A percentile compares a stretch with the other conserved stretches of the same genome.
These are phyloP conservation scores for Schizotus pectinicornis DNA, from an alignment of 2,888 invertebrate species.

Conservation along the genomic window DNA sequence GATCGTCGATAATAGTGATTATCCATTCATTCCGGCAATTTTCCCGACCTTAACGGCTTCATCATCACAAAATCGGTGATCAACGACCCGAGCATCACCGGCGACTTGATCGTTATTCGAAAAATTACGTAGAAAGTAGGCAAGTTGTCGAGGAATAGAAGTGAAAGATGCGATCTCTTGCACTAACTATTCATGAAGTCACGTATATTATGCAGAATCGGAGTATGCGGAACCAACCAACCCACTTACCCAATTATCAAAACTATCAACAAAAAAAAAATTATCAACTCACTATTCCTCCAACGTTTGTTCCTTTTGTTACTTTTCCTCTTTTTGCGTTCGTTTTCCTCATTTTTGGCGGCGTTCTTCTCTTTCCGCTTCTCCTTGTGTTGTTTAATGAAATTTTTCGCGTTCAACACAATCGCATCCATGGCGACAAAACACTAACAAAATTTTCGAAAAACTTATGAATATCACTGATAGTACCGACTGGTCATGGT, in stretches of 20 bases:
- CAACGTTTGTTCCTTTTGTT: constrained; percentile 38
- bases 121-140: constrained; percentile 23
- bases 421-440: constrained; percentile 46
- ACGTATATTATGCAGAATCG: background rate
- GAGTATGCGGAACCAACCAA: background rate
- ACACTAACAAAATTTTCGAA: constrained; percentile 14
- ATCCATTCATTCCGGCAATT: background rate
- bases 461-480: background rate
- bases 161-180: constrained; percentile 24
- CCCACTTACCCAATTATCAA: constrained; percentile 3
- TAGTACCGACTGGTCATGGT: background rate
- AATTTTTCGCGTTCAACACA: constrained; percentile 49
- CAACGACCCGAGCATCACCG: background rate
- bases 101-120: constrained; percentile 4
- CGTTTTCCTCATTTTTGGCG: constrained; percentile 29
- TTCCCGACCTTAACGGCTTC: background rate
- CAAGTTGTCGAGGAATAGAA: constrained; percentile 14
- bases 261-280: background rate
- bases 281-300: constrained; percentile 46
- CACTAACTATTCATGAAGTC: no score
- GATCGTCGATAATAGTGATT: no score
- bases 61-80: background rate
- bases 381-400: constrained; percentile 40
- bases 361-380: constrained; percentile 35
- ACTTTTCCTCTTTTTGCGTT: constrained; percentile 27